Conservation (phyloP, 2,113 vertebrate species). For the Leptobrachium leishanense region DNA sequence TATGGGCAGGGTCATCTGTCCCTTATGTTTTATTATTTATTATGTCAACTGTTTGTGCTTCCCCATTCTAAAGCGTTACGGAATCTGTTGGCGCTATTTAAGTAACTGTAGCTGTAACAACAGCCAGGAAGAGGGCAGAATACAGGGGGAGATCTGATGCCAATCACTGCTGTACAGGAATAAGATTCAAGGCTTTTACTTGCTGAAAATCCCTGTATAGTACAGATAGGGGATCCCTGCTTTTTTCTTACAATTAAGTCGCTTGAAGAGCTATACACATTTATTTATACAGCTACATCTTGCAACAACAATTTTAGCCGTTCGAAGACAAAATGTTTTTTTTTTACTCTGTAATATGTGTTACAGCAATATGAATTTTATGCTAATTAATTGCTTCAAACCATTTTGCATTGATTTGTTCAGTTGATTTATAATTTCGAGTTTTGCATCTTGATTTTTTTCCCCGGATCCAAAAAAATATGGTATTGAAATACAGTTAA, state of each 20-base stretch:
- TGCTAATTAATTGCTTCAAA: conserved; percentile 68
- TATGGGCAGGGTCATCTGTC: too few species aligned
- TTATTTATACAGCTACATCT: conserved; percentile 67
- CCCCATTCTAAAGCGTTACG: too few species aligned
- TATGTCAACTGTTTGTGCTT: too few species aligned
- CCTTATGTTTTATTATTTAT: too few species aligned
- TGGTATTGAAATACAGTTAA: conserved; percentile 77
- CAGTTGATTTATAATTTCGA: conserved; percentile 62
- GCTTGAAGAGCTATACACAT: conserved; percentile 67
- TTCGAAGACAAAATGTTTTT: conserved; percentile 67
- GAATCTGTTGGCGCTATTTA: too few species aligned
- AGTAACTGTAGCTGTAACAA: too few species aligned
- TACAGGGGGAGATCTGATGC: too few species aligned
- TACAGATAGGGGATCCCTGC: too few species aligned
- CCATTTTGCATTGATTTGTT: conserved; percentile 64
- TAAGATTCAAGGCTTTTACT: too few species aligned
- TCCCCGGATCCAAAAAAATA: conserved; percentile 67
- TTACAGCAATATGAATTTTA: conserved; percentile 66
- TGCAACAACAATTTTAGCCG: conserved; percentile 71
- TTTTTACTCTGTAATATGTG: conserved; percentile 58
- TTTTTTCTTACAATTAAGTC: conserved; percentile 67
- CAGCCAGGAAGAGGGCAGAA: too few species aligned
- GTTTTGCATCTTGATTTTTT: conserved; percentile 58
- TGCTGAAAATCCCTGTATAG: too few species aligned
- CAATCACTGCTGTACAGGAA: conserved; percentile 9